phyloP scores from a whole-genome alignment of 2,113 vertebrate species.

The Tragelaphus strepsiceros region DNA sequence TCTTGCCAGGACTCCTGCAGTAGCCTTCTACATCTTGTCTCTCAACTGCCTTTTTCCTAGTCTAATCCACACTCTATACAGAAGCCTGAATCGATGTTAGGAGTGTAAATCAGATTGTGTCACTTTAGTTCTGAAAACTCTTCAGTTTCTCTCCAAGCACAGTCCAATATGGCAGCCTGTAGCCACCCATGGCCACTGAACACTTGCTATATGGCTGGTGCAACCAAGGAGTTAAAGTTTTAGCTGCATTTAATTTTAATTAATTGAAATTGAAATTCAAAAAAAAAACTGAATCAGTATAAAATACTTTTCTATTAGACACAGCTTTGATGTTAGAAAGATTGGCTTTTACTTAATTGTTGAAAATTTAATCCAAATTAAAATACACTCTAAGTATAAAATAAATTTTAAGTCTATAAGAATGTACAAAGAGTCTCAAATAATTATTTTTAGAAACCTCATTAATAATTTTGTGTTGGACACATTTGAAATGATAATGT shows the following conservation, averaged over 20 bases:
- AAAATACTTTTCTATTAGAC: neutral
- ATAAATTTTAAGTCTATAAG: neutral
- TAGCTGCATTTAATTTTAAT: neutral
- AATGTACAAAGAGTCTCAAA: neutral
- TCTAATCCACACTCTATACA: neutral
- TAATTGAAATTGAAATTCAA: neutral
- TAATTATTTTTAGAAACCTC: neutral
- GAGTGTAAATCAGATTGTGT: neutral
- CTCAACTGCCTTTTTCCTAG: neutral
- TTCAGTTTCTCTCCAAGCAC: neutral
- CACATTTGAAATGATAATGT: neutral
- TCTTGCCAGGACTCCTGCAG: neutral
- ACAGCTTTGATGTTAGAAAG: neutral
- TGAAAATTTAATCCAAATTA: neutral
- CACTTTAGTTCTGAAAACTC: neutral
- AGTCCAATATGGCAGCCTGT: neutral
- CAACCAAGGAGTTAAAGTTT: neutral
- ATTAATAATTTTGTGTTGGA: neutral
- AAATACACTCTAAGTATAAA: neutral
- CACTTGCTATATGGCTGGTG: neutral
- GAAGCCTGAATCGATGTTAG: neutral
- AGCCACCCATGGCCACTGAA: neutral
- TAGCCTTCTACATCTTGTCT: neutral
- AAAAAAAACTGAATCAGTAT: neutral
- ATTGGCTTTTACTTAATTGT: neutral